Evolutionary conservation across 2,888 invertebrate genomes (phyloP).

Genomic region (Lasius fuliginosus): DNA sequence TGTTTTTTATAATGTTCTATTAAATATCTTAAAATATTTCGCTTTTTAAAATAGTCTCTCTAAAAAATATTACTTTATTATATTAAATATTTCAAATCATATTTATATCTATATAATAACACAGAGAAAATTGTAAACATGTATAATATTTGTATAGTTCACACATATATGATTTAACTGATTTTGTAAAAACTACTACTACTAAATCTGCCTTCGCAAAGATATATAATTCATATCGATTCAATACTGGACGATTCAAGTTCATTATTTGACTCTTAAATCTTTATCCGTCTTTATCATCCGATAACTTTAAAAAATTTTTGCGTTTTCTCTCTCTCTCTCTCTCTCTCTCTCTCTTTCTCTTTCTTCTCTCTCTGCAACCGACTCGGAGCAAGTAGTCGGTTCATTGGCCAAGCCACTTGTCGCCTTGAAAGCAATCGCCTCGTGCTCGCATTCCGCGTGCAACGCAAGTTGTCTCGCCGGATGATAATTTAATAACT

Average conservation of each 20-base stretch:
- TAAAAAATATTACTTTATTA: background rate
- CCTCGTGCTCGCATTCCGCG: constrained; percentile 80
- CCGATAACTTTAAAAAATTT: background rate
- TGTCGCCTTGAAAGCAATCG: constrained; percentile 83
- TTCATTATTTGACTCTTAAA: background rate
- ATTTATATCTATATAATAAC: background rate
- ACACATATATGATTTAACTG: background rate
- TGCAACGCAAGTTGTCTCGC: constrained; percentile 62
- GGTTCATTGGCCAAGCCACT: constrained; percentile 84
- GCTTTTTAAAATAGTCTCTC: background rate
- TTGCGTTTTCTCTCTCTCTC: background rate
- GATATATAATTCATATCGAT: background rate
- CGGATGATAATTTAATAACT: constrained; percentile 71
- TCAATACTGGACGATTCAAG: background rate
- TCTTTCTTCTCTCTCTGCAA: background rate
- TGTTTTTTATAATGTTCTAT: background rate
- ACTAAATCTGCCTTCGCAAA: background rate
- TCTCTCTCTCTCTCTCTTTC: background rate
- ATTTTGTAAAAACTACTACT: background rate
- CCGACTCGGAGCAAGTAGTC: constrained; percentile 65
- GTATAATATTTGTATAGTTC: background rate
- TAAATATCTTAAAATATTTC: background rate
- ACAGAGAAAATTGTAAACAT: background rate
- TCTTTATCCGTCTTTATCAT: background rate
- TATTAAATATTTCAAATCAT: background rate